Evolutionary conservation across 2,888 invertebrate genomes (phyloP).

Genomic region (Lobophora halterata): DNA sequence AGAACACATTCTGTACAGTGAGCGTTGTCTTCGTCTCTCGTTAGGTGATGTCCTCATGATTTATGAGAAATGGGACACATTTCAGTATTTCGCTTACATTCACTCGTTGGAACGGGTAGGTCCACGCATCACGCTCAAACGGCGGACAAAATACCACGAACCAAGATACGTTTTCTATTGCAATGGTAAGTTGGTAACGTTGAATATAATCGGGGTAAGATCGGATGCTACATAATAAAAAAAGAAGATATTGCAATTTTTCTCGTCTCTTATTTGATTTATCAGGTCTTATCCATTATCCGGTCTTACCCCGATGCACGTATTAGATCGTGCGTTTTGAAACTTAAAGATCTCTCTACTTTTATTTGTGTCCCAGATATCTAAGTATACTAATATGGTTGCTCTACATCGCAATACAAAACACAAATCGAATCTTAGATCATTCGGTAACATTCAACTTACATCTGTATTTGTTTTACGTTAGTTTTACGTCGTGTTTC

Average conservation of each 20-base stretch:
- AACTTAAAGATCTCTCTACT: too few relatives aligned
- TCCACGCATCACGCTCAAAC: conserved; percentile 21
- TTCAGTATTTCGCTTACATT: conserved; percentile 42
- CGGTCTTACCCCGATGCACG: too few relatives aligned
- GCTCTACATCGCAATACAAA: conserved; percentile 13
- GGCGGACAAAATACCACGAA: background rate
- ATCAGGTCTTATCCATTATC: too few relatives aligned
- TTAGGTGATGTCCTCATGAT: conserved; percentile 44
- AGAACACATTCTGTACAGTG: too few relatives aligned
- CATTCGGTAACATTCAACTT: conserved; percentile 35
- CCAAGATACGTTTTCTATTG: conserved; percentile 1
- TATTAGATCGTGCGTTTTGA: too few relatives aligned
- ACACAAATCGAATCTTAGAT: conserved; percentile 42
- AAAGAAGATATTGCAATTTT: too few relatives aligned
- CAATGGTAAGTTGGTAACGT: too few relatives aligned
- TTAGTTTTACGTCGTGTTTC: conserved; percentile 31
- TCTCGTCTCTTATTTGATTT: too few relatives aligned
- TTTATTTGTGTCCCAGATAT: too few relatives aligned
- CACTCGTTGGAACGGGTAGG: conserved; percentile 32
- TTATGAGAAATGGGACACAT: conserved; percentile 46
- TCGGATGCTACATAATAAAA: too few relatives aligned
- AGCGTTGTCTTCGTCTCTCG: too few relatives aligned
- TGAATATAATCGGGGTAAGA: too few relatives aligned
- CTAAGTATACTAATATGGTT: background rate
- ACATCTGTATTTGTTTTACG: conserved; percentile 33